Evolutionary conservation across 2,888 invertebrate genomes (phyloP), one percentile per base, ranked within the genome.

Genomic region (Sarcophaga carnaria): DNA sequence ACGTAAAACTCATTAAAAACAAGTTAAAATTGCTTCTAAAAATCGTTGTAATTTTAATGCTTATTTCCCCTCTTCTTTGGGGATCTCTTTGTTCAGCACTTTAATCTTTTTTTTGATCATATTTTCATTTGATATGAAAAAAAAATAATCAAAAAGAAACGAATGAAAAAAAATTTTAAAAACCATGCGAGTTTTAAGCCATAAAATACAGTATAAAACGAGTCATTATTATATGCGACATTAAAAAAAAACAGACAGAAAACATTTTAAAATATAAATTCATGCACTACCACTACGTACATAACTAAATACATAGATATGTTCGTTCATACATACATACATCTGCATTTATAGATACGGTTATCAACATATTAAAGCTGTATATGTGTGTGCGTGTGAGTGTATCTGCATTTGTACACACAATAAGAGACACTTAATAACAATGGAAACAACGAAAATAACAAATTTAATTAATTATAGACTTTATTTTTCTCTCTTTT

Each of bases 381-480:
- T 59, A 17, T 2, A 17, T 2, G 17, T 14, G 59, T 17, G 59
- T 59, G 37, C 10, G 8, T 8, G 2, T 37, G 8, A 37, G 0
- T 2, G 37, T 37, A 37, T 37, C 37, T 54, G 54, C 17, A 54
- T 71, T 74, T 67, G 17, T 54, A 27, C 60, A 62, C 75, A 70
- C 27, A 45, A 14, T 14, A 17, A 54, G 5, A 54, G 54, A 54
- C 70, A 82, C 59, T 70, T 72, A 69, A 17, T 49, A 47, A 67
- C 76, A 80, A 77, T 83, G 67, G 77, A 67, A 83, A 83, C 83
- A 82, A 83, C 67, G 77, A 83, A 86, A 86, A 86, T 80, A 82
- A 86, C 83, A 80, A 86, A 86, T 86, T 83, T 86, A 86, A 86
- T 86, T 86, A 86, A 86, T 86, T 86, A 86, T 83, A 83, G 76